Percentiles rank a stretch among this genome's conserved stretches.
phyloP scores from a whole-genome alignment of 2,888 invertebrate species.

The Troides oblongomaculatus region DNA sequence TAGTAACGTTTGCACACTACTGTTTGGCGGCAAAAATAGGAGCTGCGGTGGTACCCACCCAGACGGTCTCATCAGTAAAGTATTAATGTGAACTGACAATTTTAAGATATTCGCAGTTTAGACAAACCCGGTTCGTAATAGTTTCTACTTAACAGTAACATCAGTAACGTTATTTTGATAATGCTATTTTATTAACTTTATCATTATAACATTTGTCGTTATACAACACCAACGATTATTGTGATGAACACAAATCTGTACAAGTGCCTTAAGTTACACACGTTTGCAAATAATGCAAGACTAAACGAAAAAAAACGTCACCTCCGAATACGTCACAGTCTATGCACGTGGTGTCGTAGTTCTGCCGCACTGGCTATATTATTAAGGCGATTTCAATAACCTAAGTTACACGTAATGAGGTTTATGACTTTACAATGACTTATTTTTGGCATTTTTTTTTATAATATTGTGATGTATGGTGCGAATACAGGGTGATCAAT shows the following conservation, averaged over 20 bases:
- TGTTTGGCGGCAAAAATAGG: too few relatives aligned
- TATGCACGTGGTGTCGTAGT: slow-evolving; percentile 68
- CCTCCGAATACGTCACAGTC: slow-evolving; percentile 74
- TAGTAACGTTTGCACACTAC: too few relatives aligned
- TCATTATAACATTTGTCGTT: slow-evolving; percentile 9
- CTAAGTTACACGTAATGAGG: slow-evolving; percentile 71
- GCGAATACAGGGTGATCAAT: slow-evolving; percentile 34
- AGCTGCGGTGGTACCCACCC: too few relatives aligned
- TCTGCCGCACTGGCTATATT: slow-evolving; percentile 53
- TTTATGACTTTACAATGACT: slow-evolving; percentile 59
- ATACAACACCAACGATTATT: slow-evolving; percentile 1
- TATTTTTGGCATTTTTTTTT: slow-evolving; percentile 63
- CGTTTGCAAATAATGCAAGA: slow-evolving; percentile 40
- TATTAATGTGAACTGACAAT: too few relatives aligned
- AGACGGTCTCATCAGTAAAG: too few relatives aligned
- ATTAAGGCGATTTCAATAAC: slow-evolving; percentile 69
- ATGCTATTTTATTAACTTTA: slow-evolving; percentile 10
- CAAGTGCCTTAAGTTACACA: slow-evolving; percentile 39
- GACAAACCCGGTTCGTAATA: neutral
- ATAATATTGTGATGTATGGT: slow-evolving; percentile 54
- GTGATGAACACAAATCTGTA: slow-evolving; percentile 31
- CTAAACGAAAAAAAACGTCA: slow-evolving; percentile 51
- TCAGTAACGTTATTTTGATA: slow-evolving; percentile 16
- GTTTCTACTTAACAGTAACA: slow-evolving; percentile 18
- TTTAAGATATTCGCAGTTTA: too few relatives aligned